These are phyloP conservation scores for Flexamia atlantica DNA, from an alignment of 2,888 invertebrate genomes.

Conservation along the genomic window DNA sequence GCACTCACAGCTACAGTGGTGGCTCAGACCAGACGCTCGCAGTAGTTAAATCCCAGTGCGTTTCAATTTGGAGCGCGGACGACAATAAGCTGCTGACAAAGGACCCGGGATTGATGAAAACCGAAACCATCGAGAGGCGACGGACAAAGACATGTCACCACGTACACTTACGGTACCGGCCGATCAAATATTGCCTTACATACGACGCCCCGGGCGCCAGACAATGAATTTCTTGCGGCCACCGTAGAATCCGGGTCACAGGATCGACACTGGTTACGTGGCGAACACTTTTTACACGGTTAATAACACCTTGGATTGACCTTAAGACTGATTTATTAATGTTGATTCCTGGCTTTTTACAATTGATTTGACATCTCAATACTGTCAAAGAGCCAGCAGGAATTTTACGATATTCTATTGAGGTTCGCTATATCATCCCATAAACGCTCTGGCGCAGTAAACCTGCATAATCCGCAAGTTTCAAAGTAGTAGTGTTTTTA, in stretches of 20 bases:
- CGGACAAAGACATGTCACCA: constrained; percentile 43
- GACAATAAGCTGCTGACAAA: constrained; percentile 26
- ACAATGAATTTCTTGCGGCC: constrained; percentile 38
- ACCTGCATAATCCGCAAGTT: too few species aligned
- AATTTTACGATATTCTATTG: too few species aligned
- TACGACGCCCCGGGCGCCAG: neutral
- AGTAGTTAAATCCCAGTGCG: neutral
- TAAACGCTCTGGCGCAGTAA: too few species aligned
- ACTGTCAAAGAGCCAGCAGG: too few species aligned
- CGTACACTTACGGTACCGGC: constrained; percentile 32
- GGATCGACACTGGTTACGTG: neutral
- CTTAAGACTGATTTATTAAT: too few species aligned
- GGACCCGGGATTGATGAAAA: constrained; percentile 34
- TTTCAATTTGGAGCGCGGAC: constrained; percentile 32
- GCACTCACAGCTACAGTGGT: too few species aligned
- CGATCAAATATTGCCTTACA: constrained; percentile 58
- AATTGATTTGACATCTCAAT: too few species aligned
- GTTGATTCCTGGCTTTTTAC: too few species aligned
- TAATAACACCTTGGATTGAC: too few species aligned
- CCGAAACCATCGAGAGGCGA: constrained; percentile 36
- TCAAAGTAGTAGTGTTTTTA: too few species aligned
- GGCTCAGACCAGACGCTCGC: neutral
- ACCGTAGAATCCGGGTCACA: constrained; percentile 19
- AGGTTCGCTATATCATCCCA: too few species aligned
- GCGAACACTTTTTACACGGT: too few species aligned